These are phyloP conservation scores for Anguilla japonica DNA, from an alignment of 2,113 vertebrate genomes.

Conservation along the genomic window DNA sequence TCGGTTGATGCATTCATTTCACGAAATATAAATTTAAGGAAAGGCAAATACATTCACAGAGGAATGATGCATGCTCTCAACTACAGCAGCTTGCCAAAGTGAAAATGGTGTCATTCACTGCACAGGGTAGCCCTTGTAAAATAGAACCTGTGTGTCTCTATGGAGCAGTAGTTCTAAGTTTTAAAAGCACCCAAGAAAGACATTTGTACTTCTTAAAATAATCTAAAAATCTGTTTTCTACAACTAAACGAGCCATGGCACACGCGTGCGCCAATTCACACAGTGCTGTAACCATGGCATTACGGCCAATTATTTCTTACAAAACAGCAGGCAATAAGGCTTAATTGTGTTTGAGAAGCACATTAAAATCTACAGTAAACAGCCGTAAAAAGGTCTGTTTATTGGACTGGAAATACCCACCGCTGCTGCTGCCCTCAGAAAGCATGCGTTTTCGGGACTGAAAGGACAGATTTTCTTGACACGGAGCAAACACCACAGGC, in stretches of 20 bases:
- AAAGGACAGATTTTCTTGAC: neutral
- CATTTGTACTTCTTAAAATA: neutral
- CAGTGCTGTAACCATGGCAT: neutral
- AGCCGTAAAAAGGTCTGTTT: neutral
- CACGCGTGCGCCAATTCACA: neutral
- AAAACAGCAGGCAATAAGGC: neutral
- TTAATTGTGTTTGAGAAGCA: neutral
- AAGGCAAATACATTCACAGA: neutral
- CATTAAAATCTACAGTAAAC: neutral
- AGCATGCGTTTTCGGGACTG: neutral
- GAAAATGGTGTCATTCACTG: neutral
- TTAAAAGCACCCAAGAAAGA: neutral
- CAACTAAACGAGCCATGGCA: neutral
- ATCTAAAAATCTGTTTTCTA: neutral
- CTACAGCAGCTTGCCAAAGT: neutral
- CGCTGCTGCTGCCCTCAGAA: neutral
- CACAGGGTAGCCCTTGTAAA: neutral
- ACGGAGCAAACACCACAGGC: neutral
- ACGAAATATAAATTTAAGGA: neutral
- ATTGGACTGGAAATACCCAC: constrained; percentile 6
- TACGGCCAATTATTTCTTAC: neutral
- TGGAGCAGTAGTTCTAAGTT: neutral
- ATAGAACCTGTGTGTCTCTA: neutral
- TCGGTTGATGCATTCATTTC: neutral
- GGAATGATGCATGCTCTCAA: neutral